Evolutionary conservation across 2,888 invertebrate species (phyloP).

Genomic region (Drosophila helvetica): DNA sequence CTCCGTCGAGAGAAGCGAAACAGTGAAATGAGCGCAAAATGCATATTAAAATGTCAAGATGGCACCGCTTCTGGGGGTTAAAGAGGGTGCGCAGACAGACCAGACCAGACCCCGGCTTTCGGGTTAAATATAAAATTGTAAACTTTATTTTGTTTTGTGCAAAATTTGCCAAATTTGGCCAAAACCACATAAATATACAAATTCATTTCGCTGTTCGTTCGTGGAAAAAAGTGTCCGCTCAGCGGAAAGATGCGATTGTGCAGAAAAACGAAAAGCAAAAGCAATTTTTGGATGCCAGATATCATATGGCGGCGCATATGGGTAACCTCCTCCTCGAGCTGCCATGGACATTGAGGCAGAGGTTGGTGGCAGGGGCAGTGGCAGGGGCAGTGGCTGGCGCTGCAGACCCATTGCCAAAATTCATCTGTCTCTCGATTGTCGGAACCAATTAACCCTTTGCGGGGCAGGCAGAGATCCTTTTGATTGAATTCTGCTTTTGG

Average conservation of each 20-base stretch:
- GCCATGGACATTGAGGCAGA: background rate
- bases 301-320: conserved; percentile 43
- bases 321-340: conserved; percentile 26
- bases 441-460: conserved; percentile 57
- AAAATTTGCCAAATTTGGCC: conserved; percentile 62
- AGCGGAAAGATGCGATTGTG: conserved; percentile 28
- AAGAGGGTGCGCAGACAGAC: conserved; percentile 38
- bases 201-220: conserved; percentile 43
- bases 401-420: conserved; percentile 47
- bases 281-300: conserved; percentile 54
- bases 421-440: conserved; percentile 37
- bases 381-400: conserved; percentile 25
- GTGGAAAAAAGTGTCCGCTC: conserved; percentile 34
- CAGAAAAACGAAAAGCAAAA: conserved; percentile 23
- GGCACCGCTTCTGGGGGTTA: conserved; percentile 21
- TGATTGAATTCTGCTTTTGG: conserved; percentile 11
- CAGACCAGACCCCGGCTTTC: background rate
- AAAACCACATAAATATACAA: conserved; percentile 71
- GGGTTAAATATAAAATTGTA: conserved; percentile 34
- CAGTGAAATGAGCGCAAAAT: conserved; percentile 62
- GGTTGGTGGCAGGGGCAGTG: conserved; percentile 4
- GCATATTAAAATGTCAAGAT: conserved; percentile 70
- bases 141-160: conserved; percentile 36
- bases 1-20: too few species aligned
- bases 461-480: conserved; percentile 38